Conservation (phyloP, 2,888 invertebrate genomes). For the Cryptus armator region DNA sequence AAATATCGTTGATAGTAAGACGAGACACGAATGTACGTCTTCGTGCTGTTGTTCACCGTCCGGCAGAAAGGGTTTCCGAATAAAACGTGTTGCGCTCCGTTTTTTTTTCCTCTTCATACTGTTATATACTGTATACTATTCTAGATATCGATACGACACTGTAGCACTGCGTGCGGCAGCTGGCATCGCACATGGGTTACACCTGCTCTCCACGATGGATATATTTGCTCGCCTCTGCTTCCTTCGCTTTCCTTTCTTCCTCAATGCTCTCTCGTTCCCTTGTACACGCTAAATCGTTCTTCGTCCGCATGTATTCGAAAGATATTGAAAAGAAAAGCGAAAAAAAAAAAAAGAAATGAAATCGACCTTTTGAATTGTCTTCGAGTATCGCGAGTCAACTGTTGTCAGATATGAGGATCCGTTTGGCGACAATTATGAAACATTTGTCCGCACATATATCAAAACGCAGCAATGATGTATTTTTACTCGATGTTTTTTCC, state of each 20-base stretch:
- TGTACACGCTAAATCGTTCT: neutral
- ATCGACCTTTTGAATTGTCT: no score
- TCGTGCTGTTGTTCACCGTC: slow-evolving; percentile 24
- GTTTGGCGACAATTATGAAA: no score
- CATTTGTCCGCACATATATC: no score
- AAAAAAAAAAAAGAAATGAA: neutral
- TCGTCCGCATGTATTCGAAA: neutral
- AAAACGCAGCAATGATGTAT: no score
- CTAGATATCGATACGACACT: slow-evolving; percentile 18
- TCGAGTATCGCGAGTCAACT: no score
- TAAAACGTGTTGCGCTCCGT: slow-evolving; percentile 7
- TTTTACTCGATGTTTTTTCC: no score
- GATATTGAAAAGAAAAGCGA: neutral
- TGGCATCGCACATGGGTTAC: slow-evolving; percentile 64
- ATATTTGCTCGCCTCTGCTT: slow-evolving; percentile 42
- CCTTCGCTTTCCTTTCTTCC: slow-evolving; percentile 26
- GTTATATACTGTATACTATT: slow-evolving; percentile 12
- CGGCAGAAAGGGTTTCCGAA: slow-evolving; percentile 51
- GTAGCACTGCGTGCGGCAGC: slow-evolving; percentile 54
- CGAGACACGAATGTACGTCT: slow-evolving; percentile 56
- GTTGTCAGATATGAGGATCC: no score
- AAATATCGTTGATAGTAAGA: slow-evolving; percentile 18
- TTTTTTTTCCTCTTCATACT: slow-evolving; percentile 18
- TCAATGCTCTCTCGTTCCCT: slow-evolving; percentile 52
- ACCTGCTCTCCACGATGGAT: slow-evolving; percentile 60